These are phyloP conservation scores for Scomber scombrus DNA, from an alignment of 2,113 vertebrate genomes.

Conservation along the genomic window DNA sequence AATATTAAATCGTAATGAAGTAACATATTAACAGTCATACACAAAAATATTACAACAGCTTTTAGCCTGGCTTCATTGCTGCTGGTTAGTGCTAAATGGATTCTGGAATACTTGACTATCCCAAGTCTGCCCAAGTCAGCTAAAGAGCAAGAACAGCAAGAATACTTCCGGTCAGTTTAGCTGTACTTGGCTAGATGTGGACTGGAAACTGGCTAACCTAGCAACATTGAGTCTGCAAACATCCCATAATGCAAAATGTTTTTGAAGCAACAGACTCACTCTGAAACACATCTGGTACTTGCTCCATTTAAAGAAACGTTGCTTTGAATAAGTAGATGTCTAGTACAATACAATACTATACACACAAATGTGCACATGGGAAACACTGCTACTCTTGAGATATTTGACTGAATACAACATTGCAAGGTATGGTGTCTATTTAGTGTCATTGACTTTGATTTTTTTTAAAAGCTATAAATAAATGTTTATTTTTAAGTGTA, in stretches of 20 bases:
- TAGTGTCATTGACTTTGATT: background rate
- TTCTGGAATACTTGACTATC: too few species aligned
- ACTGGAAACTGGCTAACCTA: too few species aligned
- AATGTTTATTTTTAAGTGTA: background rate
- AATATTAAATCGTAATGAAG: too few species aligned
- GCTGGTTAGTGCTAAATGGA: too few species aligned
- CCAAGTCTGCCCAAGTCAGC: too few species aligned
- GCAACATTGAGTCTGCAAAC: background rate
- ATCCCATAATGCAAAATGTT: background rate
- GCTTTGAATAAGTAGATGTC: background rate
- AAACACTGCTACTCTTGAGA: background rate
- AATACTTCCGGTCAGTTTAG: too few species aligned
- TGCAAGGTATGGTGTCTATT: background rate
- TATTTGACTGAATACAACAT: background rate
- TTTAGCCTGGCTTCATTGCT: too few species aligned
- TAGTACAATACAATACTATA: background rate
- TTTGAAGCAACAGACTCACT: background rate
- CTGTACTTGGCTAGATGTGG: too few species aligned
- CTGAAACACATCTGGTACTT: background rate
- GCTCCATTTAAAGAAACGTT: background rate
- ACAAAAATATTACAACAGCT: too few species aligned
- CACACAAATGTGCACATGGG: background rate
- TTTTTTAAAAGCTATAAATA: too few species aligned
- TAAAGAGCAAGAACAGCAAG: too few species aligned
- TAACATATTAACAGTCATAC: too few species aligned